Percentiles rank a stretch among this genome's conserved stretches.
These are phyloP conservation scores for Acrobasis consociella DNA, from an alignment of 2,888 invertebrate genomes.

Conservation along the genomic window DNA sequence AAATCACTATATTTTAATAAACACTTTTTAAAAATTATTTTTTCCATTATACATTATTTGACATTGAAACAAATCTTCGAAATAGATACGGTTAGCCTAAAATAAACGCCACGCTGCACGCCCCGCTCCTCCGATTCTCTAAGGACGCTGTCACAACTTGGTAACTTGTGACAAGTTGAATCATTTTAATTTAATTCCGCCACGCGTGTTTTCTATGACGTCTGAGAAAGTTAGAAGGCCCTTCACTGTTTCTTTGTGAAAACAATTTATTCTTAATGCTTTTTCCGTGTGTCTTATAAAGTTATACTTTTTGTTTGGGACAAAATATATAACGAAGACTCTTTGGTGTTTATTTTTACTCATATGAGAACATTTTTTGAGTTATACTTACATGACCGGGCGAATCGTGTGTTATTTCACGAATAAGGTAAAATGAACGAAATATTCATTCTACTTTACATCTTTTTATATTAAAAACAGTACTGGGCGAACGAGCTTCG, in stretches of 20 bases:
- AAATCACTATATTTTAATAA: not conserved
- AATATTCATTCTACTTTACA: not conserved
- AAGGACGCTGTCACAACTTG: constrained; percentile 7
- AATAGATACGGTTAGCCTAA: not conserved
- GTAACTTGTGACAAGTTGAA: constrained; percentile 22
- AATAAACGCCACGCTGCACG: not conserved
- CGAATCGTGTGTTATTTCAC: not conserved
- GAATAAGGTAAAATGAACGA: not conserved
- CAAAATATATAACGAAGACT: constrained; percentile 1
- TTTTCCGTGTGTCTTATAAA: constrained; percentile 15
- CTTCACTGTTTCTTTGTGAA: constrained; percentile 1
- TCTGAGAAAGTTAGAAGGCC: constrained; percentile 13
- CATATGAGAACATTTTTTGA: not conserved
- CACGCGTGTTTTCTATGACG: constrained; percentile 19
- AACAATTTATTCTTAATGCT: constrained; percentile 17
- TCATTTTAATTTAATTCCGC: constrained; percentile 19
- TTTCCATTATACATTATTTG: too few species aligned
- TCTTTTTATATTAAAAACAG: too few species aligned
- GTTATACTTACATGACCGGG: not conserved
- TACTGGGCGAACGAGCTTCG: too few species aligned
- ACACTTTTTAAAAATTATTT: too few species aligned
- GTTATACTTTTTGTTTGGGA: constrained; percentile 16
- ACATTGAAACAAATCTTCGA: too few species aligned
- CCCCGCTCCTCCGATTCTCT: not conserved
- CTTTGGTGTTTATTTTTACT: not conserved